Percentiles rank a stretch among this genome's conserved stretches.
Evolutionary conservation across 2,113 vertebrate genomes (phyloP).

Genomic region (Helogale parvula): DNA sequence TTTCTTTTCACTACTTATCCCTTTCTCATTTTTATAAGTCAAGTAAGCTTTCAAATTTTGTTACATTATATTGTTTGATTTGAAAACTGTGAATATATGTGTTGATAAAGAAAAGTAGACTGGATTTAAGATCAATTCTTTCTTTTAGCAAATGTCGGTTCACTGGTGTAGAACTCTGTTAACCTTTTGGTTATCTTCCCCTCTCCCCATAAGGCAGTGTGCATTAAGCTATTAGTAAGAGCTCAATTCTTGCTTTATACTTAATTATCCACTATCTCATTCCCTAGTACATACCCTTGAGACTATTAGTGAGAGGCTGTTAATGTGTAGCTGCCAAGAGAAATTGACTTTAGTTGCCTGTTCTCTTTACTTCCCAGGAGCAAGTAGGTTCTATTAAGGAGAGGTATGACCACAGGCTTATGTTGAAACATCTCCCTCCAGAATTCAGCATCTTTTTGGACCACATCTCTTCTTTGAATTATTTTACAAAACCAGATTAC

Average conservation of each 20-base stretch:
- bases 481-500: slow-evolving; percentile 98
- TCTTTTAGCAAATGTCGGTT: background rate
- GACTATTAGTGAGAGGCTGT: background rate
- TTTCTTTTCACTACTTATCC: slow-evolving; percentile 10
- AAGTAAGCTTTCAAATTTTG: slow-evolving; percentile 45
- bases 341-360: slow-evolving; percentile 65
- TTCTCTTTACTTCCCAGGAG: slow-evolving; percentile 88
- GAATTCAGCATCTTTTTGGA: slow-evolving; percentile 96
- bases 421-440: slow-evolving; percentile 97
- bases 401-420: slow-evolving; percentile 95
- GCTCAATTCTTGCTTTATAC: background rate
- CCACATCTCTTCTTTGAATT: slow-evolving; percentile 95
- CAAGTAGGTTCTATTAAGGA: slow-evolving; percentile 99
- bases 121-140: slow-evolving; percentile 29
- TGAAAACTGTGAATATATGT: background rate
- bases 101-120: background rate
- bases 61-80: slow-evolving; percentile 50
- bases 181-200: background rate
- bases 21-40: background rate
- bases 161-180: background rate
- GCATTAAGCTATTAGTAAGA: background rate
- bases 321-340: slow-evolving; percentile 21
- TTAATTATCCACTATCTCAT: slow-evolving; percentile 7
- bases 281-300: background rate
- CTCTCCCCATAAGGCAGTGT: background rate